phyloP scores from a whole-genome alignment of 2,888 invertebrate species.

The Phyllotreta cruciferae region DNA sequence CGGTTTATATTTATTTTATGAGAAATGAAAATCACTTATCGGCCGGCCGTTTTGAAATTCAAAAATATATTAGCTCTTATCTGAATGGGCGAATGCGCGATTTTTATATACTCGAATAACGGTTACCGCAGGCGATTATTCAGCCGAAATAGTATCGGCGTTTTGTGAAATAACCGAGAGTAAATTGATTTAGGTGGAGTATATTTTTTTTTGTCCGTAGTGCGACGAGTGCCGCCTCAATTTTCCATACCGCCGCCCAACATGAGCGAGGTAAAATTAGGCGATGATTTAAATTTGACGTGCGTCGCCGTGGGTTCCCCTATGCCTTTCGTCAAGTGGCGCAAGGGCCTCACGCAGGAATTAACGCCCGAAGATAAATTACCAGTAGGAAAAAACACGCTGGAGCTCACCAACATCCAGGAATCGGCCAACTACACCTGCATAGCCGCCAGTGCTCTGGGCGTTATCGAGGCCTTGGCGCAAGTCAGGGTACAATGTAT shows the following conservation, averaged over 20 bases:
- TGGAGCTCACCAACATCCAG: slow-evolving; percentile 84
- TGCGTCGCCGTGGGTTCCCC: slow-evolving; percentile 98
- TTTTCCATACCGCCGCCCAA: slow-evolving; percentile 92
- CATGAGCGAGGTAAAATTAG: slow-evolving; percentile 88
- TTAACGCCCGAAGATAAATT: slow-evolving; percentile 88
- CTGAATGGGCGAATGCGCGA: not conserved
- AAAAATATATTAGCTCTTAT: slow-evolving; percentile 8
- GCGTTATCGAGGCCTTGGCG: slow-evolving; percentile 86
- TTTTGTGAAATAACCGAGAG: not conserved
- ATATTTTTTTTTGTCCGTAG: slow-evolving; percentile 63
- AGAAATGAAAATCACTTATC: slow-evolving; percentile 12
- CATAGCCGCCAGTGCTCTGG: slow-evolving; percentile 92
- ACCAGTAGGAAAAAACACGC: slow-evolving; percentile 84
- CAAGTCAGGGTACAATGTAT: slow-evolving; percentile 96
- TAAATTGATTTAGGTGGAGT: not conserved
- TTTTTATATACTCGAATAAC: slow-evolving; percentile 1
- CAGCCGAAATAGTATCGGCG: not conserved
- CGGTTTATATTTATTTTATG: slow-evolving; percentile 3
- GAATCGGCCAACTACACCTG: slow-evolving; percentile 97
- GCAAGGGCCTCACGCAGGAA: slow-evolving; percentile 84
- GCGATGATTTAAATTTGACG: slow-evolving; percentile 88
- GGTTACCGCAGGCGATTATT: not conserved
- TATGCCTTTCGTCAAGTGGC: slow-evolving; percentile 97
- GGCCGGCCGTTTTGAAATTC: not conserved
- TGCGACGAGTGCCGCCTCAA: slow-evolving; percentile 92